A percentile compares a stretch with the other conserved stretches of the same genome.
Evolutionary conservation across 2,888 invertebrate genomes (phyloP).

Genomic region (Smittia aterrima): DNA sequence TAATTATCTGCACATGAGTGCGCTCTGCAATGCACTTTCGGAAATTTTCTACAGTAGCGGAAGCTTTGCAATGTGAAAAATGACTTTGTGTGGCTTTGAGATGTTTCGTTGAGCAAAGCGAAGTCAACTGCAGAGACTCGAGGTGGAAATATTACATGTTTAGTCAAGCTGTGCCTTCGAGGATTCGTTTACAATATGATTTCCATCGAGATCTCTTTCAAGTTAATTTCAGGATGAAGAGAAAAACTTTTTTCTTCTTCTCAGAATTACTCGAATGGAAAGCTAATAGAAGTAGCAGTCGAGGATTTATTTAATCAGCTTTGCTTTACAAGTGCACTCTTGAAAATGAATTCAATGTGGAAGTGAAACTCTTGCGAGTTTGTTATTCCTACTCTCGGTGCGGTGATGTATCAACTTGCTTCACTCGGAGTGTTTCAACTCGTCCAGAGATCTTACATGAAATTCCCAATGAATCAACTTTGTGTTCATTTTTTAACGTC

Average conservation of each 20-base stretch:
- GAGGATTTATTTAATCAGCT: slow-evolving; percentile 2
- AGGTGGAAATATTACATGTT: too few species aligned
- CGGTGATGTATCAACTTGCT: neutral
- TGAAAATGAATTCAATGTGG: neutral
- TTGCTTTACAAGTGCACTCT: neutral
- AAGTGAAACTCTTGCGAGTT: neutral
- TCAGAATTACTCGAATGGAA: too few species aligned
- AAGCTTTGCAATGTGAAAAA: neutral
- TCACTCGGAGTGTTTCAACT: neutral
- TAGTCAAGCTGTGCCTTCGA: too few species aligned
- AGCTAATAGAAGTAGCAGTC: neutral
- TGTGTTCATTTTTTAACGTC: too few species aligned
- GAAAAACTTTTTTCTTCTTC: too few species aligned
- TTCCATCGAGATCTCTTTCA: too few species aligned
- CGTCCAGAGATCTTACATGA: too few species aligned
- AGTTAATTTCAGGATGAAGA: too few species aligned
- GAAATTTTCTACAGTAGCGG: neutral
- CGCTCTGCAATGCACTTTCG: neutral
- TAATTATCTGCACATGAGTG: slow-evolving; percentile 26
- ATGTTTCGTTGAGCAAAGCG: too few species aligned
- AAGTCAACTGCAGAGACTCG: too few species aligned
- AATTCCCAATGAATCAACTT: too few species aligned
- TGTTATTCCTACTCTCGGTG: neutral
- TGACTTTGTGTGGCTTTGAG: neutral
- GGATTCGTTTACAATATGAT: too few species aligned